Conservation (phyloP, 2,113 vertebrate genomes). For the Leuciscus idus region DNA sequence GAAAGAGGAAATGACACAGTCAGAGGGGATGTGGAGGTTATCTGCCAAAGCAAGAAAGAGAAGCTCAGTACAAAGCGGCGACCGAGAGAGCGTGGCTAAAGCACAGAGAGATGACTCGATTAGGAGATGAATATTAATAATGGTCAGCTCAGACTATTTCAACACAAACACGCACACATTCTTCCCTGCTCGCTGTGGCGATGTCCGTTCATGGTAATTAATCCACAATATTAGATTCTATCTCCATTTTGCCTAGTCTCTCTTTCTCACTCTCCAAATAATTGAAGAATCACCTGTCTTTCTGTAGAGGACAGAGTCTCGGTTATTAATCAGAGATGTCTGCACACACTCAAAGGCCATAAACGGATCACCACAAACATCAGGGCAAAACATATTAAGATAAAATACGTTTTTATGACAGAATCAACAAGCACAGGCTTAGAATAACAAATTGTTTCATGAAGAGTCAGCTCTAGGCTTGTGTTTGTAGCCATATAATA, state of each 20-base stretch:
- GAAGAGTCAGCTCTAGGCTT: not conserved
- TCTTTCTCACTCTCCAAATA: conserved; percentile 8
- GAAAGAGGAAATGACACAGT: conserved; percentile 41
- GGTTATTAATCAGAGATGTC: conserved; percentile 32
- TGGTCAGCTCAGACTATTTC: conserved; percentile 17
- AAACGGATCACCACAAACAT: conserved; percentile 1
- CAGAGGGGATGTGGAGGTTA: conserved; percentile 31
- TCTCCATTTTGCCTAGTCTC: conserved; percentile 13
- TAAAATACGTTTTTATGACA: not conserved
- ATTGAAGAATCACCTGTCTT: conserved; percentile 11
- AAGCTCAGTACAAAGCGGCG: not conserved
- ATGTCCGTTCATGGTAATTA: conserved; percentile 32
- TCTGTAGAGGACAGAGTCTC: conserved; percentile 17
- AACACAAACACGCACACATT: conserved; percentile 1
- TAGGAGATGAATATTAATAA: conserved; percentile 40
- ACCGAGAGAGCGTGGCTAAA: not conserved
- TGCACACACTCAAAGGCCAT: conserved; percentile 17
- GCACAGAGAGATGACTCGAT: conserved; percentile 34
- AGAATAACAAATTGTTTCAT: not conserved
- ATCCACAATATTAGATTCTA: conserved; percentile 39
- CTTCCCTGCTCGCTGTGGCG: not conserved
- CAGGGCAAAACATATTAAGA: conserved; percentile 9
- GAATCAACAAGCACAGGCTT: conserved; percentile 7
- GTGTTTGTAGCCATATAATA: conserved; percentile 9
- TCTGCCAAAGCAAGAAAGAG: conserved; percentile 21